These are phyloP conservation scores for Pharmacophagus antenor DNA, from an alignment of 2,888 invertebrate species.

Conservation along the genomic window DNA sequence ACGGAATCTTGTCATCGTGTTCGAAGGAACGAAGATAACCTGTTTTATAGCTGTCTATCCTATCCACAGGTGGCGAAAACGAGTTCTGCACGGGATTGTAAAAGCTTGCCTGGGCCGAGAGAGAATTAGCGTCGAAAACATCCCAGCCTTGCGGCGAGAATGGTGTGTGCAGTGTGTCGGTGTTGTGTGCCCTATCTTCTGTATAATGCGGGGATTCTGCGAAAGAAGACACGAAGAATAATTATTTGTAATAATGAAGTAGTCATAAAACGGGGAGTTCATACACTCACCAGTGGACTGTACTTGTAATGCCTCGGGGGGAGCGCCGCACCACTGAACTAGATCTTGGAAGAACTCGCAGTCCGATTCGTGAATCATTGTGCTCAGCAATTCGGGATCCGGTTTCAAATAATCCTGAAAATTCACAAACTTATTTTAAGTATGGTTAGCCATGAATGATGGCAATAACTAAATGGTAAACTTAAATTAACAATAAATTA, in stretches of 20 bases:
- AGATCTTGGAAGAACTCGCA: slow-evolving; percentile 88
- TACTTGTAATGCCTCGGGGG: slow-evolving; percentile 73
- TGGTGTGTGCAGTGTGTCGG: slow-evolving; percentile 69
- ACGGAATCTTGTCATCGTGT: slow-evolving; percentile 46
- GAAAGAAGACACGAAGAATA: slow-evolving; percentile 29
- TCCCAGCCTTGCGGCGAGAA: slow-evolving; percentile 73
- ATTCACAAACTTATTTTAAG: slow-evolving; percentile 50
- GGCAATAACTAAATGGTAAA: slow-evolving; percentile 49
- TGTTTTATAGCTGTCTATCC: slow-evolving; percentile 46
- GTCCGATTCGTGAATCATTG: slow-evolving; percentile 75
- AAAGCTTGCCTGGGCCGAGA: slow-evolving; percentile 55
- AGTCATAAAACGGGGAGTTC: background rate
- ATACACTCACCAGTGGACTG: slow-evolving; percentile 69
- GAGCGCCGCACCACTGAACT: slow-evolving; percentile 81
- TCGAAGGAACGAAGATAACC: slow-evolving; percentile 45
- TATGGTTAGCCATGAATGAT: slow-evolving; percentile 36
- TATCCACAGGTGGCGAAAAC: slow-evolving; percentile 57
- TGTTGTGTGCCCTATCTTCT: slow-evolving; percentile 66
- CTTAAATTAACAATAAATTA: slow-evolving; percentile 50
- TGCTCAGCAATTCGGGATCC: slow-evolving; percentile 67
- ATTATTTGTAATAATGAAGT: slow-evolving; percentile 18
- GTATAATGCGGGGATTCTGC: slow-evolving; percentile 60
- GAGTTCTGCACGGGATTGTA: slow-evolving; percentile 53
- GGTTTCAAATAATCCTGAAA: slow-evolving; percentile 74
- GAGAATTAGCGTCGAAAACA: slow-evolving; percentile 61